A percentile compares a stretch with the other conserved stretches of the same genome.
These are phyloP conservation scores for Tenodera sinensis DNA, from an alignment of 2,888 invertebrate species.

Conservation along the genomic window DNA sequence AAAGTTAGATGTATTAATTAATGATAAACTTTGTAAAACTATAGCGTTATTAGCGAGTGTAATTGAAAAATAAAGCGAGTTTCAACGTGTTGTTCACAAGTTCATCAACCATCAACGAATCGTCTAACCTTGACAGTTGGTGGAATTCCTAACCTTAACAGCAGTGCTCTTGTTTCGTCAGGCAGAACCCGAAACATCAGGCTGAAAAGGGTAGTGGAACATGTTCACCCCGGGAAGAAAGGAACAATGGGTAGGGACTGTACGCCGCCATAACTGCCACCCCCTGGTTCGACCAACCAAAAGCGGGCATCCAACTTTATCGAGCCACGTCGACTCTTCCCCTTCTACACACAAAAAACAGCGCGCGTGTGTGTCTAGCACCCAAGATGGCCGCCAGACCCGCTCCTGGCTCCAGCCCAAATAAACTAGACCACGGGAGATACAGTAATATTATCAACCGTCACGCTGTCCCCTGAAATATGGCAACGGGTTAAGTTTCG, in stretches of 20 bases:
- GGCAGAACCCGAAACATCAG: background rate
- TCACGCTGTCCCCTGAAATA: background rate
- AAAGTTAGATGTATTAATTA: no score
- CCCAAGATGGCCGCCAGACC: conserved; percentile 10
- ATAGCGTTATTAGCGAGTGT: no score
- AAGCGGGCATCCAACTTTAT: background rate
- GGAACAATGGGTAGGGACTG: background rate
- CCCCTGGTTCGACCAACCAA: background rate
- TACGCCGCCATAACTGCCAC: background rate
- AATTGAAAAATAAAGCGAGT: background rate
- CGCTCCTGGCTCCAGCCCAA: background rate
- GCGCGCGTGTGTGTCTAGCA: background rate
- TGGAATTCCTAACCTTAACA: background rate
- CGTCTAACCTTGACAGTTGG: background rate
- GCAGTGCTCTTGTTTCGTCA: background rate
- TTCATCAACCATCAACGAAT: background rate
- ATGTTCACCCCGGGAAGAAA: background rate
- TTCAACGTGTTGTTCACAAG: background rate
- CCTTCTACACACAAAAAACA: background rate
- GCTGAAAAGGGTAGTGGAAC: background rate
- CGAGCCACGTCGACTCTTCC: background rate
- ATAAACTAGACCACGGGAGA: background rate
- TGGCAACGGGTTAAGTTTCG: background rate
- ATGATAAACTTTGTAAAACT: no score
- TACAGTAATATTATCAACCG: background rate